Base-by-base conservation (phyloP, 1,140 invertebrate species). In the Scaptomyza hsui region DNA sequence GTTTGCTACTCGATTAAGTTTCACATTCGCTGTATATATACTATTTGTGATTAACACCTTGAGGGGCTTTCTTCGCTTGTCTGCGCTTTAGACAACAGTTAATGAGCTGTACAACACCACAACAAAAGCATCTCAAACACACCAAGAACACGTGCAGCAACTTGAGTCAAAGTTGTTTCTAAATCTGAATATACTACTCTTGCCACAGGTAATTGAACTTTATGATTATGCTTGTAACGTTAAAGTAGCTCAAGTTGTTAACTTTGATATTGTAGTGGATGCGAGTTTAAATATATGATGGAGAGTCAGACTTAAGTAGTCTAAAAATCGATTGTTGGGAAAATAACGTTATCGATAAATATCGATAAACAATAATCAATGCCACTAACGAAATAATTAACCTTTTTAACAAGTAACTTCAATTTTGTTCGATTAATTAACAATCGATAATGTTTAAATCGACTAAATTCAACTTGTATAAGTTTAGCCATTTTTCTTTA, bases 21-120 rank as follows among this genome's bases (percentile, higher is more conserved):
- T 55, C 51, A 61, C 18, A 41, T 39, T 29, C 26, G 10, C 10
- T 18, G 3, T 16, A 29, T 56, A 26, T 55, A 32, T 16, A 37
- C 39, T 53, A 69, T 62, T 61, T 29, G 47, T 44, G 67, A 41
- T 62, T 55, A 63, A 59, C 41, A 69, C 10, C 29, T 26, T 9
- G 19, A 21, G 16, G 3, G n/a, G 10, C 13, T 61, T 61, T 10
- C 18, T 10, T 35, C n/a, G 26, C 9, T 18, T 9, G 9, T 32
- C 49, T 37, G 9, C 1, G 18, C 10, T 18, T 37, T 39, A 15
- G 48, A 39, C 16, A 48, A 35, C 47, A 37, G 37, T 68, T 68
- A 70, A 70, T 63, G 49, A 70, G 67, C 49, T 63, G 42, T 41
- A 56, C 41, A 70, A 49, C 32, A 55, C 1, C 67, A 56, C 49